These are phyloP conservation scores for Loris lydekkerianus DNA, from an alignment of 2,797 vertebrate genomes.

Conservation along the genomic window DNA sequence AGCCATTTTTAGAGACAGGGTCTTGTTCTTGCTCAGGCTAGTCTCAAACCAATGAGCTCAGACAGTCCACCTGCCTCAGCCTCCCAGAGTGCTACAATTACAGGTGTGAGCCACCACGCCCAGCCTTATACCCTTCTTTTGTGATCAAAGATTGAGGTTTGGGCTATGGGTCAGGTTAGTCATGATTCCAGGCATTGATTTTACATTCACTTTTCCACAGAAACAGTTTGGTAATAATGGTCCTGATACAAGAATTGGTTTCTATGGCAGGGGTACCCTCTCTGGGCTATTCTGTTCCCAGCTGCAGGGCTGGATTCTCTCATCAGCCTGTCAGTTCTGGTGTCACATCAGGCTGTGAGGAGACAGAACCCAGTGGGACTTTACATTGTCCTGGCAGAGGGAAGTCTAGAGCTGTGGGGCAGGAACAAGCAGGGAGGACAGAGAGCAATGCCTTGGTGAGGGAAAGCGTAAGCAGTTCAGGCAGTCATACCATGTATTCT, in stretches of 20 bases:
- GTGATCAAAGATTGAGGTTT: background rate
- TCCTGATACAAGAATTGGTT: background rate
- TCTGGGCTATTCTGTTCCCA: background rate
- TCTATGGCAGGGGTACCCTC: background rate
- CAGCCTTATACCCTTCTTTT: background rate
- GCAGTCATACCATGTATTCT: background rate
- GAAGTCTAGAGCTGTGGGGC: background rate
- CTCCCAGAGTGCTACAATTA: too few relatives aligned
- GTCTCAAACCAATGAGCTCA: too few relatives aligned
- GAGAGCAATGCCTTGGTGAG: background rate
- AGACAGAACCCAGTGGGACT: background rate
- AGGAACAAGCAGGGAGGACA: background rate
- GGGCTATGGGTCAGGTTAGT: background rate
- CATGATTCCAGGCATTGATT: background rate
- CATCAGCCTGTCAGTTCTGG: conserved; percentile 22
- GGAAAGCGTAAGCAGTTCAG: background rate
- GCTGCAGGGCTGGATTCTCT: background rate
- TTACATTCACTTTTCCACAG: background rate
- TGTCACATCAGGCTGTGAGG: background rate
- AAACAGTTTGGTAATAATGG: background rate
- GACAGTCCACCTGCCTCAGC: too few relatives aligned
- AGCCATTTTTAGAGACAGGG: too few relatives aligned
- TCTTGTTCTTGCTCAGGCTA: too few relatives aligned
- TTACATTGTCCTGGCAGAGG: background rate
- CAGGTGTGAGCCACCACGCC: too few relatives aligned